Base-by-base conservation (phyloP, 2,113 vertebrate genomes). In the Melanostigma gelatinosum region DNA sequence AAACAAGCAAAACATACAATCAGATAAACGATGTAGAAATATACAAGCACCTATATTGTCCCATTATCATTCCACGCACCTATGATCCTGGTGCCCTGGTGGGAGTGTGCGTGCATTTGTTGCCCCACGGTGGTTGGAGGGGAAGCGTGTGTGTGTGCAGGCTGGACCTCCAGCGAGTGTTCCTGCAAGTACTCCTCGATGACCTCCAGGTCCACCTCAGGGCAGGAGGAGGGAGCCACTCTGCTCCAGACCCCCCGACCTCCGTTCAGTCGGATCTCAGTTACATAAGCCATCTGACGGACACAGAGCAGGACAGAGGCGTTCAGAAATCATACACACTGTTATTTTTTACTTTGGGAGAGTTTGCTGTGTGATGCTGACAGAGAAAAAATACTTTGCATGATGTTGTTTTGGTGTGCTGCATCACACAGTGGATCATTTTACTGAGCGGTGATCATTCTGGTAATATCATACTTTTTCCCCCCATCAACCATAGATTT, bases 161-260 rank as follows among this genome's bases (percentile, higher is more conserved):
- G 89, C 78, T 92, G 90, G 52, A 95, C 90, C n/a, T 95, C 95
- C 72, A 90, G 87, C 0, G 93, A 94, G 34, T 95, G 94, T 81
- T 96, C 95, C 88, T 95, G 93, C 55, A 96, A 91, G 79, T 95
- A 96, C 80, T 96, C 95, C 83, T 96, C 95, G 0, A 96, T 95
- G 63, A 95, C 93, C 54, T 96, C 95, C 77, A 96, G 90, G 72
- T 96, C 95, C 46, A 95, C 88, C 77, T 94, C 93, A 0, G 89
- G 84, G 24, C 81, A 91, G 8, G 93, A 81, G 0, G 93, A 85
- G 18, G 87, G 68, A 13, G 70, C 77, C 22, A 6, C 85, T 74
- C 73, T 84, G 9, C 75, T 85, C 93, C 93, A 94, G 61, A 68
- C 12, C 4, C 69, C 84, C 0, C 84, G 79, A 15, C 69, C 65